Percentiles rank a stretch among this genome's conserved stretches.
phyloP scores from a whole-genome alignment of 2,888 invertebrate species.

The Pseudolycoriella hygida region DNA sequence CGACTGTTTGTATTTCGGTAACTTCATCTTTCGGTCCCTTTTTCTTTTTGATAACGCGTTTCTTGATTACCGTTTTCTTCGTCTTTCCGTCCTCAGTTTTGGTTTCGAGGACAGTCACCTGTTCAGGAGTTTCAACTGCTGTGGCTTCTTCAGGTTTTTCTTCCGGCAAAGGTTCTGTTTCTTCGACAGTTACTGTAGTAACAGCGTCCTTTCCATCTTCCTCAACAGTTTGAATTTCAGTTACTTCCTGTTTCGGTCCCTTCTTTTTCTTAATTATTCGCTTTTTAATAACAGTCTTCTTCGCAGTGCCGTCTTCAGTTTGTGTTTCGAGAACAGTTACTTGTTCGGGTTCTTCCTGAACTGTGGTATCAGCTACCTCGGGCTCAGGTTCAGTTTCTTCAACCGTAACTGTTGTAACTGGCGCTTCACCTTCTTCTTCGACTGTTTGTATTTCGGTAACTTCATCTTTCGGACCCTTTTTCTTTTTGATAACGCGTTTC shows the following conservation, averaged over 20 bases:
- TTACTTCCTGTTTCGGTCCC: conserved; percentile 18
- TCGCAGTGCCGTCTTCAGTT: conserved; percentile 17
- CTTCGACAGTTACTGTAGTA: conserved; percentile 19
- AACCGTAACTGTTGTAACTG: conserved; percentile 16
- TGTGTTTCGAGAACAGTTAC: conserved; percentile 23
- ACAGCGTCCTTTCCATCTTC: conserved; percentile 22
- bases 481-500: conserved; percentile 21
- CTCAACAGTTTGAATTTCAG: conserved; percentile 19
- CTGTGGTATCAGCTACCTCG: conserved; percentile 15
- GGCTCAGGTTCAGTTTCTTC: conserved; percentile 13
- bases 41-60: conserved; percentile 21
- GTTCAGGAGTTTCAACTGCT: conserved; percentile 17
- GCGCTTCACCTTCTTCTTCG: conserved; percentile 23
- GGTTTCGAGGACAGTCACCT: conserved; percentile 17
- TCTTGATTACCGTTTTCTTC: conserved; percentile 20
- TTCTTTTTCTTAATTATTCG: conserved; percentile 20
- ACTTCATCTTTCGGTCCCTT: conserved; percentile 18
- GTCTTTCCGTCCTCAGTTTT: conserved; percentile 17
- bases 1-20: conserved; percentile 20
- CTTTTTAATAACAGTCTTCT: conserved; percentile 21
- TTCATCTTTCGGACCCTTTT: conserved; percentile 22
- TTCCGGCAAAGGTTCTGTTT: conserved; percentile 15
- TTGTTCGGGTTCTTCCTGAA: conserved; percentile 17
- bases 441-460: conserved; percentile 26
- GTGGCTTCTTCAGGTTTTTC: conserved; percentile 13